Percentiles rank a stretch among this genome's conserved stretches.
Conservation (phyloP, 2,113 vertebrate species). For the Neogobius melanostomus region DNA sequence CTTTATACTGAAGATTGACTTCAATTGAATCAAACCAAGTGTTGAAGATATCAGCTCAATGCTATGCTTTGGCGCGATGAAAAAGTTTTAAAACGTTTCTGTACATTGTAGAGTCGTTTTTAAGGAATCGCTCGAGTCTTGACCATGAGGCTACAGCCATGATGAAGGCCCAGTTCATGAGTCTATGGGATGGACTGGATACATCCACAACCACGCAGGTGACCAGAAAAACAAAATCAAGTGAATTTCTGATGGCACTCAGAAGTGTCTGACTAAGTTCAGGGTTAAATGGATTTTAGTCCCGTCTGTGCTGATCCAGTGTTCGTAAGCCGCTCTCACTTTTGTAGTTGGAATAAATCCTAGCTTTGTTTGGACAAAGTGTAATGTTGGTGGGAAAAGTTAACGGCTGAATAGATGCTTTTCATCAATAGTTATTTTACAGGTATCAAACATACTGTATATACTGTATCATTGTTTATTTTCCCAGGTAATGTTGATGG, state of each 20-base stretch:
- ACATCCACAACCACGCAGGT: conserved; percentile 77
- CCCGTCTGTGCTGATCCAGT: too few species aligned
- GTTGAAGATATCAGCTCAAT: not conserved
- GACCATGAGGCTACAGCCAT: conserved; percentile 84
- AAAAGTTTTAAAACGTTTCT: too few species aligned
- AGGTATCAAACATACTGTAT: not conserved
- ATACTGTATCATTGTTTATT: not conserved
- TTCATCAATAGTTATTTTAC: too few species aligned
- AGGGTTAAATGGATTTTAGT: too few species aligned
- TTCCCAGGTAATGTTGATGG: conserved; percentile 81
- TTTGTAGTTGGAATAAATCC: too few species aligned
- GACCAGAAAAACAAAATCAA: not conserved
- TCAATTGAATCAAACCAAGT: conserved; percentile 1
- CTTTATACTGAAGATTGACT: not conserved
- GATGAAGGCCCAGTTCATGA: conserved; percentile 88
- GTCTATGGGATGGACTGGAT: conserved; percentile 83
- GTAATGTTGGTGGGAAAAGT: too few species aligned
- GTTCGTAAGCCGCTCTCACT: too few species aligned
- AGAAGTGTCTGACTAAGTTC: too few species aligned
- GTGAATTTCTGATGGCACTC: too few species aligned
- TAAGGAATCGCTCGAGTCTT: conserved; percentile 78
- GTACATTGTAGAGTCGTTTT: conserved; percentile 73
- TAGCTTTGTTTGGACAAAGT: too few species aligned
- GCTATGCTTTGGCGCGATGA: not conserved
- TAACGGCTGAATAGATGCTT: too few species aligned